Conservation (phyloP, 2,797 vertebrate species). For the Acipenser transmontanus region DNA sequence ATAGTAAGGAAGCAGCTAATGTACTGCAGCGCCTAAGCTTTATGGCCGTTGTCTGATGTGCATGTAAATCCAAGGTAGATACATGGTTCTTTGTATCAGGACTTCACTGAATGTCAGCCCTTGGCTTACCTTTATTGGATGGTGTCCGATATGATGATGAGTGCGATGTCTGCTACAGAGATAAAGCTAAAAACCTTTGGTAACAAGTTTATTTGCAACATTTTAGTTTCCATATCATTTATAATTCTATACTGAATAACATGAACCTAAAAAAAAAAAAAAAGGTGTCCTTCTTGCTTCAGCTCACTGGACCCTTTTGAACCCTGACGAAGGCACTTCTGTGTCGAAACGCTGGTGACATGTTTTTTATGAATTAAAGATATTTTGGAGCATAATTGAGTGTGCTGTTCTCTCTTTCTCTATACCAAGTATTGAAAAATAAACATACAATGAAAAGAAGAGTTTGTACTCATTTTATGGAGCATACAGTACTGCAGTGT, state of each 20-base stretch:
- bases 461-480: not conserved
- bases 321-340: too few relatives aligned
- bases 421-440: not conserved
- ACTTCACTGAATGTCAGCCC: not conserved
- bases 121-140: not conserved
- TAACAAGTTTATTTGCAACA: not conserved
- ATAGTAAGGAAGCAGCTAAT: slow-evolving; percentile 2
- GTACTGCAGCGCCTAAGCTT: slow-evolving; percentile 14
- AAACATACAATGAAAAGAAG: not conserved
- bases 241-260: too few relatives aligned
- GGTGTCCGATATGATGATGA: not conserved
- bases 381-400: too few relatives aligned
- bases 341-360: too few relatives aligned
- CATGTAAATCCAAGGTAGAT: not conserved
- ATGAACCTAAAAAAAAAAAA: too few relatives aligned
- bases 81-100: not conserved
- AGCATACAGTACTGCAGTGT: not conserved
- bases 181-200: not conserved
- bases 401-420: too few relatives aligned
- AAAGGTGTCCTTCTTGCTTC: too few relatives aligned
- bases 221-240: too few relatives aligned
- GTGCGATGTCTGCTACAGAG: not conserved
- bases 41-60: slow-evolving; percentile 15
- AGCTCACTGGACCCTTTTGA: too few relatives aligned
- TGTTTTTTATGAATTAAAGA: too few relatives aligned